Percentiles rank a stretch among this genome's conserved stretches.
Evolutionary conservation across 2,113 vertebrate species (phyloP).

Genomic region (Eretmochelys imbricata): DNA sequence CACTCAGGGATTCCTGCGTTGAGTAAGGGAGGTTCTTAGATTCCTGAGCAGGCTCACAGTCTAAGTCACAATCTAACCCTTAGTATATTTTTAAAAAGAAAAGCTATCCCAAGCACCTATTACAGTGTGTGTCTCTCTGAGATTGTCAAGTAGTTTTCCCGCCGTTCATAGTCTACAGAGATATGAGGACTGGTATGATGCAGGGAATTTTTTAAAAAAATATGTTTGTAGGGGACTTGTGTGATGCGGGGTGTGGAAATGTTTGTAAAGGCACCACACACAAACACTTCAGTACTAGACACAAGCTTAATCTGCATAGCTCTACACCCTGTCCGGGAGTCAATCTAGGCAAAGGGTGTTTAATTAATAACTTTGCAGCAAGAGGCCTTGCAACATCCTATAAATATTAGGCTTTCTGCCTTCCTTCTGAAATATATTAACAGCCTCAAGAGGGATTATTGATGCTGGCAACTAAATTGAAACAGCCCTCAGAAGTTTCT

Average conservation of each 20-base stretch:
- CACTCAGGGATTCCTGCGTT: background rate
- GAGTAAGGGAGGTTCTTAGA: background rate
- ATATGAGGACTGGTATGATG: background rate
- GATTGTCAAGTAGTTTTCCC: background rate
- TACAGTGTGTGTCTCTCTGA: background rate
- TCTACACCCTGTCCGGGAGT: slow-evolving; percentile 12
- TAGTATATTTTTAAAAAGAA: background rate
- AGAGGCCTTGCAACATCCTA: slow-evolving; percentile 59
- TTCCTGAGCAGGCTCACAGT: background rate
- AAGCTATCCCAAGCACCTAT: background rate
- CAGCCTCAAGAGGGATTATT: slow-evolving; percentile 58
- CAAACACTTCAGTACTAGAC: background rate
- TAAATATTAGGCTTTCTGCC: slow-evolving; percentile 62
- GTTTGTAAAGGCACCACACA: background rate
- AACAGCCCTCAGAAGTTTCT: slow-evolving; percentile 63
- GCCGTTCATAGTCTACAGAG: background rate
- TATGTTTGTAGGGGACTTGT: background rate
- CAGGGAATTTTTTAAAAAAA: background rate
- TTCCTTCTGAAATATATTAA: slow-evolving; percentile 72
- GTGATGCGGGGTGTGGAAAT: background rate
- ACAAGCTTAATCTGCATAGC: slow-evolving; percentile 26
- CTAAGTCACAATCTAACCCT: background rate
- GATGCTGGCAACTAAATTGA: slow-evolving; percentile 47
- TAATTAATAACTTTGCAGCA: slow-evolving; percentile 72
- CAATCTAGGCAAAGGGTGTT: slow-evolving; percentile 57